phyloP scores from a whole-genome alignment of 2,888 invertebrate genomes.

The Thumatha senex region DNA sequence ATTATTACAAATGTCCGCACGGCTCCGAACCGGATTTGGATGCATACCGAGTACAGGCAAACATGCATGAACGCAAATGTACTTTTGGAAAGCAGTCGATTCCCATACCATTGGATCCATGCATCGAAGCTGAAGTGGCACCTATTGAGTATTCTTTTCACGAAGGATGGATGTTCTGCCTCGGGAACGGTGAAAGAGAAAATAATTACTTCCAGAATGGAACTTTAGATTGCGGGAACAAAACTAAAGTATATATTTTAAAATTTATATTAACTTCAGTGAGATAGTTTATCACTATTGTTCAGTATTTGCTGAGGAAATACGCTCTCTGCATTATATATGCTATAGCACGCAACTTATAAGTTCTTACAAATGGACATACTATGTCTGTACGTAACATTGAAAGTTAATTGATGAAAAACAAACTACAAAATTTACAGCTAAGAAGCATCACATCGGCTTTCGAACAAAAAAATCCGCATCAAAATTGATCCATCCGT shows the following conservation, averaged over 20 bases:
- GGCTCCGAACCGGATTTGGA: slow-evolving; percentile 72
- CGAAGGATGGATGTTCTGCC: slow-evolving; percentile 79
- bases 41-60: slow-evolving; percentile 68
- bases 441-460: no score
- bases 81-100: slow-evolving; percentile 60
- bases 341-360: no score
- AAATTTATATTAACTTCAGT: not conserved
- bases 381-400: no score
- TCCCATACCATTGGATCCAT: slow-evolving; percentile 65
- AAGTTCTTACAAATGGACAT: no score
- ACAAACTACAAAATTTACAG: no score
- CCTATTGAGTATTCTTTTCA: slow-evolving; percentile 76
- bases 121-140: slow-evolving; percentile 76
- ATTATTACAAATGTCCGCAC: slow-evolving; percentile 68
- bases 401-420: no score
- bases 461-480: no score
- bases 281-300: no score
- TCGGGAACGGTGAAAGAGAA: slow-evolving; percentile 74
- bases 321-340: no score
- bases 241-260: slow-evolving; percentile 57
- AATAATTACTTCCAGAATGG: slow-evolving; percentile 75
- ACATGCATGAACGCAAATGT: slow-evolving; percentile 75
- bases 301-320: no score
- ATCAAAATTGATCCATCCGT: no score
- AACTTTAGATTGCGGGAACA: slow-evolving; percentile 74